Conservation (phyloP, 2,888 invertebrate species). For the Campopleginae sp. region DNA sequence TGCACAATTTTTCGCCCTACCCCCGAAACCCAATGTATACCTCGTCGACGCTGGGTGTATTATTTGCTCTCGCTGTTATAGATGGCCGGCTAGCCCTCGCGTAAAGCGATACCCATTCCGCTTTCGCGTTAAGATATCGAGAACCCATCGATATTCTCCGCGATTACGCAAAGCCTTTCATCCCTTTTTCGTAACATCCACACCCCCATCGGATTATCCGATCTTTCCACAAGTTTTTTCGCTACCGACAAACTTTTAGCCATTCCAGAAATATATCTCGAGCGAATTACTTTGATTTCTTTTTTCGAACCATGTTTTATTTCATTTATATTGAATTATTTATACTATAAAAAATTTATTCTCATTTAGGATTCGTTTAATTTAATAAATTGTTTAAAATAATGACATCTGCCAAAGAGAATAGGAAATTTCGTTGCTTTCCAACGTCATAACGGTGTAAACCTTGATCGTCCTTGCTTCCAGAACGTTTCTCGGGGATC, state of each 20-base stretch:
- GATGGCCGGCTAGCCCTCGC: constrained; percentile 49
- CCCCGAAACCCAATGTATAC: constrained; percentile 38
- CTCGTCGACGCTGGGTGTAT: neutral
- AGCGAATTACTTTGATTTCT: too few relatives aligned
- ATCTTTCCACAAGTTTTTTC: constrained; percentile 17
- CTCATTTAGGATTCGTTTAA: too few relatives aligned
- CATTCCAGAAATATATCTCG: neutral
- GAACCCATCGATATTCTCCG: constrained; percentile 38
- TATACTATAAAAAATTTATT: too few relatives aligned
- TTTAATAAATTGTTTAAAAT: too few relatives aligned
- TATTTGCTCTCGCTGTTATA: constrained; percentile 53
- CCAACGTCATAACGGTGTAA: too few relatives aligned
- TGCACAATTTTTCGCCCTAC: constrained; percentile 71
- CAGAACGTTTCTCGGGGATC: constrained; percentile 20
- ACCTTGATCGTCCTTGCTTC: constrained; percentile 21
- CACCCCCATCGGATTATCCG: constrained; percentile 17
- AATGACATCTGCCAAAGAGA: too few relatives aligned
- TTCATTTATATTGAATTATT: too few relatives aligned
- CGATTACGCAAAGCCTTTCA: constrained; percentile 33
- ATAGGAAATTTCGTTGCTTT: too few relatives aligned
- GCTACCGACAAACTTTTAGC: neutral
- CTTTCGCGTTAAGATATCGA: constrained; percentile 55
- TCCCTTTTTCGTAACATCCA: constrained; percentile 12
- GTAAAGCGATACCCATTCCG: constrained; percentile 62
- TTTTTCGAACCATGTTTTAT: too few relatives aligned